A percentile compares a stretch with the other conserved stretches of the same genome.
Conservation (phyloP, 35 echinoderm and acorn worm species). For the Apostichopus japonicus region DNA sequence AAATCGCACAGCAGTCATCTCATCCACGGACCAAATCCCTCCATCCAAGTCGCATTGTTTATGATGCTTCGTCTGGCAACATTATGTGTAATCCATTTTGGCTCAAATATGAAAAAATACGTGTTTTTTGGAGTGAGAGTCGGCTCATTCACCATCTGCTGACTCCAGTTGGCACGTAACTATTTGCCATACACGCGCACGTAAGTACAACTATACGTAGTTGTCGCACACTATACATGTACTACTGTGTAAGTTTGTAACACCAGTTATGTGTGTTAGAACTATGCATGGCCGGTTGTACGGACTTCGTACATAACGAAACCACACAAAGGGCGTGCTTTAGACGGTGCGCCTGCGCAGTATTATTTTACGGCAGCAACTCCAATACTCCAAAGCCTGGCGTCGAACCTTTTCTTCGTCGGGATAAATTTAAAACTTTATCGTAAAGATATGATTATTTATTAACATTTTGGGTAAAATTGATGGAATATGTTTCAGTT, state of each 20-base stretch:
- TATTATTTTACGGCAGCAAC: background rate
- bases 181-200: background rate
- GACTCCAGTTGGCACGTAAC: too few species aligned
- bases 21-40: conserved; percentile 98
- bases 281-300: background rate
- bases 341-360: background rate
- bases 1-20: conserved; percentile 81
- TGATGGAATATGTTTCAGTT: too few species aligned
- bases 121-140: background rate
- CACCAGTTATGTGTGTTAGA: background rate
- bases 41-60: conserved; percentile 85
- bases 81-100: conserved; percentile 53
- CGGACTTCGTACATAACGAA: background rate
- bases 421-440: too few species aligned
- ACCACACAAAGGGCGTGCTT: background rate
- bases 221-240: background rate
- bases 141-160: too few species aligned
- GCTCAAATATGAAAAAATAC: background rate
- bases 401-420: too few species aligned
- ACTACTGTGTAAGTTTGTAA: background rate
- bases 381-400: too few species aligned
- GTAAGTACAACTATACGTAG: background rate
- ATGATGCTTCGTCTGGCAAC: conserved; percentile 25
- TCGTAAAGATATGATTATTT: too few species aligned
- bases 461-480: too few species aligned